Evolutionary conservation across 2,113 vertebrate species (phyloP).

Genomic region (Ovis aries): DNA sequence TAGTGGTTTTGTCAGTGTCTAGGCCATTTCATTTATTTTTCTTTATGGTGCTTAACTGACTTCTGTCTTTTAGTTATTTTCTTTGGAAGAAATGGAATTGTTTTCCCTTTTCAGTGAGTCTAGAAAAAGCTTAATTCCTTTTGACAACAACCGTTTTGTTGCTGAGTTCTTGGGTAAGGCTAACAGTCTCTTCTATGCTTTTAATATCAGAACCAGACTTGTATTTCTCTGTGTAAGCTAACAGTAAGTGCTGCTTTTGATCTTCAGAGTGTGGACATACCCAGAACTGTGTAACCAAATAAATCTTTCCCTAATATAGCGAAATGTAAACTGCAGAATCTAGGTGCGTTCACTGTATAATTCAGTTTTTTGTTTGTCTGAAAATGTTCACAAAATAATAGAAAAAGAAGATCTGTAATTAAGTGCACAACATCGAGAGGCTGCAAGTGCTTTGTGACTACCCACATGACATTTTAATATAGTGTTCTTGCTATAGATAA

Average conservation of each 20-base stretch:
- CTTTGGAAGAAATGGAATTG: neutral
- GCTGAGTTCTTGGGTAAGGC: neutral
- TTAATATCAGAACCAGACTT: neutral
- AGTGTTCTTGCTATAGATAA: neutral
- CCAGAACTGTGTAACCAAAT: neutral
- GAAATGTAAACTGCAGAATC: neutral
- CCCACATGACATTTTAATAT: neutral
- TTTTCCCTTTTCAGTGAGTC: neutral
- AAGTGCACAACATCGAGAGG: neutral
- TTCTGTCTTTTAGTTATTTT: conserved; percentile 4
- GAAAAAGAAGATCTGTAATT: neutral
- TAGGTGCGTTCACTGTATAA: neutral
- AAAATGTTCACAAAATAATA: neutral
- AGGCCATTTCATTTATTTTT: neutral
- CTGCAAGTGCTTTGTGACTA: neutral
- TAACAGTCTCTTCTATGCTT: neutral
- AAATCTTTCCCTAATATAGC: neutral
- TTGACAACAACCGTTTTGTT: neutral
- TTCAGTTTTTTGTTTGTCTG: neutral
- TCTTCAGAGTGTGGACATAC: neutral
- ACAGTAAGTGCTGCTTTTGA: neutral
- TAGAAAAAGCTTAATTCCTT: conserved; percentile 11
- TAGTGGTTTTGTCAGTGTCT: neutral
- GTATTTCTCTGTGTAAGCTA: neutral
- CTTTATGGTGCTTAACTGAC: neutral